Percentiles rank a stretch among this genome's conserved stretches.
Evolutionary conservation across 2,113 vertebrate species (phyloP).

Genomic region (Pedionomus torquatus): DNA sequence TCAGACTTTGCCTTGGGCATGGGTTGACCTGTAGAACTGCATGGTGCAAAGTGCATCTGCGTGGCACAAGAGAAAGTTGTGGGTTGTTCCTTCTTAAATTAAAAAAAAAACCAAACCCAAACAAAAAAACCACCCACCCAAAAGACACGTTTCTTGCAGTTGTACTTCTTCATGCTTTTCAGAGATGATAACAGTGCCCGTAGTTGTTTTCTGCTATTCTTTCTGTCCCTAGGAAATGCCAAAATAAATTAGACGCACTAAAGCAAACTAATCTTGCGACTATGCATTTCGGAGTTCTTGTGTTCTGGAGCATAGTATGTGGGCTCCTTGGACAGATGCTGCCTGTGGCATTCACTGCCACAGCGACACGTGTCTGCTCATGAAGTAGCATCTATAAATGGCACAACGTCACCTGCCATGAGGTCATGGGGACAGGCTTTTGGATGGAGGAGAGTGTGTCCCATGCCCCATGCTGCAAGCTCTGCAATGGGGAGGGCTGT

Average conservation of each 20-base stretch:
- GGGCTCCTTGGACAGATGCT: not conserved
- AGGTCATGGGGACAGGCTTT: not conserved
- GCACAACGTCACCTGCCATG: fast-evolving
- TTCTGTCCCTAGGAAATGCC: not conserved
- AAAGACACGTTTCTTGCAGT: not conserved
- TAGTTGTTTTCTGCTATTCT: not conserved
- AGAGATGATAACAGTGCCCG: not conserved
- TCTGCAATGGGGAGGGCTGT: not conserved
- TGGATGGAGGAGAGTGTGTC: not conserved
- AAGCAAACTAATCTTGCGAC: not conserved
- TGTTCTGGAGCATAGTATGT: not conserved
- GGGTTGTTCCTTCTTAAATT: not conserved
- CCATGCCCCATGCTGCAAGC: fast-evolving
- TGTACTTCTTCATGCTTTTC: not conserved
- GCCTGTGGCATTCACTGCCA: not conserved
- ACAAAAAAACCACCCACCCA: not conserved
- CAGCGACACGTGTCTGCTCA: not conserved
- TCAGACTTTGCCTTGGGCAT: not conserved
- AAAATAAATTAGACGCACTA: not conserved
- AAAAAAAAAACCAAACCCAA: too few relatives aligned
- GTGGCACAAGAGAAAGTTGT: not conserved
- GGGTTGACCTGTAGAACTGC: not conserved
- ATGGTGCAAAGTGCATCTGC: not conserved
- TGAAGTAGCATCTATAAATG: not conserved
- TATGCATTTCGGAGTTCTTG: fast-evolving